Evolutionary conservation across 2,888 invertebrate genomes (phyloP), one percentile per base, ranked within the genome.

Genomic region (Nomada ferruginata): DNA sequence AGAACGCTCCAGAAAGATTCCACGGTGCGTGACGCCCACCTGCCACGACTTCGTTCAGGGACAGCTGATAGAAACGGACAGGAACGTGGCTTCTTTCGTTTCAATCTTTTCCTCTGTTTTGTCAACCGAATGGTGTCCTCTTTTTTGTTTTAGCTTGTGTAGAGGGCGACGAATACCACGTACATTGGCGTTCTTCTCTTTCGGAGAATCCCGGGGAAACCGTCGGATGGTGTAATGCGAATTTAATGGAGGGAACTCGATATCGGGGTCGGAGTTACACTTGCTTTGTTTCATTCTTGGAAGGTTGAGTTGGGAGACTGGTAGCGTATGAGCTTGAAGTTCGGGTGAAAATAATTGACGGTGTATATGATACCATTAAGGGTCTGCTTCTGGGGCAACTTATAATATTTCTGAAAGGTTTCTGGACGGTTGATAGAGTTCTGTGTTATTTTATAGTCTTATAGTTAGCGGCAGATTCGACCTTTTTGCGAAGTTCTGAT

Each of bases 21-120:
- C 85, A 74, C 88, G 86, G 85, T 85, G 89, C 91, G 89, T 90
- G 90, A 92, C 91, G 89, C 85, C 88, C 91, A 91, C 91, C 90
- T 91, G 91, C 85, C 83, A 86, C 76, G 79, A 76, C 74, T 60
- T 66, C 66, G 53, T 42, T 42, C 66, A 55, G 10, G 61, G 52
- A 53, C 83, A 82, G 70, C 84, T 81, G 85, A 80, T 76, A 78
- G 63, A 59, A 59, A 60, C 70, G 73, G 55, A 61, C 82, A 61
- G 77, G 64, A 74, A 83, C 57, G 15, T 52, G 78, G 60, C 50
- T 65, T 75, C 65, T 65, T 75, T 88, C 86, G 74, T 76, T 73
- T 69, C 76, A 76, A 76, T 78, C 75, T n/a, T n/a, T 42, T 76
- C 70, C 75, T 76, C 73, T 79, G 73, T 23, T 20, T 50, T 52